Base-by-base conservation (phyloP, 2,113 vertebrate species). In the Amblyopsis rosae region DNA sequence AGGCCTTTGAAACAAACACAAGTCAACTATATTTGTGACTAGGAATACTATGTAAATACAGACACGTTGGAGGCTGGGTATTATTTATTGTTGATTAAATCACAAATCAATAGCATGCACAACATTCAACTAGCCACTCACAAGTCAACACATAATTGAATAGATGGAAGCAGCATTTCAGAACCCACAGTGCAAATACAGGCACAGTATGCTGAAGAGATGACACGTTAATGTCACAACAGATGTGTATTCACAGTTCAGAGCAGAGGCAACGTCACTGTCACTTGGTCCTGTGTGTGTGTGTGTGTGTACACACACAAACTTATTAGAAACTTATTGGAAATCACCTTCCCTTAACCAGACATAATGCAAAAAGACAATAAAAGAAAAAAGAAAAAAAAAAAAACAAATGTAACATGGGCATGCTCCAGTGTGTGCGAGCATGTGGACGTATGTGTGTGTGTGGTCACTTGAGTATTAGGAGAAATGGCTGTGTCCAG, bases 401-500 rank as follows among this genome's bases (percentile, higher is more conserved):
- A 19, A 26, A 26, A 26, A 26, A 26, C 0, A 26, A 26, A 26
- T 26, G 26, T 1, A 26, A 26, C 26, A 26, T 26, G 26, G 16
- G 54, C 54, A 10, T 56, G 53, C 53, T 9, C 26, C 15, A 48
- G 58, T 35, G 6, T 62, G 49, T 69, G 68, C 4, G 19, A 55
- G 67, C 56, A 49, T 54, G 56, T 9, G 59, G 50, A n/a, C 50
- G 11, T 1, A 12, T 65, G 67, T 77, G 69, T 58, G 67, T 15
- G 9, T 16, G n/a, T 53, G 45, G 47, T 10, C 63, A 19, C 5
- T 12, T 64, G 53, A 19, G 59, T 15, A 61, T 16, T 9, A 41
- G 47, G 11, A 26, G 54, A 54, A 54, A 65, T 76, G 77, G 75
- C 59, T 67, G 71, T 47, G 47, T 75, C 70, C 83, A 87, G 75